Evolutionary conservation across 2,888 invertebrate genomes (phyloP), one percentile per base, ranked within the genome.

Genomic region (Xylocampa areola): DNA sequence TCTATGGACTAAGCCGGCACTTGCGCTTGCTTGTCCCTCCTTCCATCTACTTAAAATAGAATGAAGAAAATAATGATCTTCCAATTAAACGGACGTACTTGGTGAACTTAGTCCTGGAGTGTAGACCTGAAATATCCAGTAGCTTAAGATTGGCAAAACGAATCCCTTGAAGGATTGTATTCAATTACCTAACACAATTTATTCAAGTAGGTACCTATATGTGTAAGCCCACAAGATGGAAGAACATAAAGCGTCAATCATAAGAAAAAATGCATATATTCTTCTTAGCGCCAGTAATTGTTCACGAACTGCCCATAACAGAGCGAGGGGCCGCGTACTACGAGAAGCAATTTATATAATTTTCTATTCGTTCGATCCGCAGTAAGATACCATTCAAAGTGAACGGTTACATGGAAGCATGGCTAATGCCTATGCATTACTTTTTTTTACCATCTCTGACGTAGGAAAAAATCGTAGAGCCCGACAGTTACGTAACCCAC

Each of bases 281-380:
- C 49, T 51, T 72, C 53, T 62, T 54, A 60, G 49, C 45, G 36
- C 74, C 70, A 73, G 80, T 86, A 85, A 88, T 86, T 85, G 87
- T 85, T 81, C 82, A 84, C 84, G 84, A 84, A 69, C 73, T 73
- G 65, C 51, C 76, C 79, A 80, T 79, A 81, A 82, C 71, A 69
- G 73, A 59, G 62, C 59, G 61, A 73, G 76, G 66, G 72, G 67
- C 63, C 60, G 84, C 83, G 84, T 84, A 86, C 81, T 81, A 79
- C 86, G 79, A 85, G 85, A 83, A 87, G 87, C 86, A 87, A 88
- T 88, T 89, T 87, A 87, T 88, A 85, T 87, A 87, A 87, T 89
- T 88, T 87, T 84, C 85, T 87, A 87, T 88, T 85, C 84, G 82
- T 80, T 81, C 82, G 84, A 88, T 87, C 77, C 35, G 80, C 81